A percentile compares a stretch with the other conserved stretches of the same genome.
Conservation (phyloP, 2,797 vertebrate species). For the Gouania willdenowi region DNA sequence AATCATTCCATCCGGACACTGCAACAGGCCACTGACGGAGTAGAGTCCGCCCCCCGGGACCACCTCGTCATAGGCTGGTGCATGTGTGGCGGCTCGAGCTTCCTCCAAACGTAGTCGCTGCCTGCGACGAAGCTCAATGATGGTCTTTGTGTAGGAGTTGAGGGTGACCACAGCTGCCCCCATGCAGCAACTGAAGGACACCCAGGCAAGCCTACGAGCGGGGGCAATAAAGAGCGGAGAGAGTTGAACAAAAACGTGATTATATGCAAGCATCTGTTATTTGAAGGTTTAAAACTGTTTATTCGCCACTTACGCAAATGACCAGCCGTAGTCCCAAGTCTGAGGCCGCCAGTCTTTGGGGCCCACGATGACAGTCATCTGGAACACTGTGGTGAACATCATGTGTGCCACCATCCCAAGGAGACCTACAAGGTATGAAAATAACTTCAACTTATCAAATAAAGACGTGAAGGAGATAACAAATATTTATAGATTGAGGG, state of each 20-base stretch:
- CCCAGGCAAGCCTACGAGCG: slow-evolving; percentile 85
- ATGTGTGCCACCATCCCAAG: slow-evolving; percentile 84
- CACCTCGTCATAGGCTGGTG: slow-evolving; percentile 72
- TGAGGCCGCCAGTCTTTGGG: slow-evolving; percentile 85
- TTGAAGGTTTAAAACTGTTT: too few species aligned
- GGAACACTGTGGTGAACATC: slow-evolving; percentile 84
- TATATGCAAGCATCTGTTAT: too few species aligned
- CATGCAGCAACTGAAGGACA: slow-evolving; percentile 87
- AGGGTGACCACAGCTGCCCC: slow-evolving; percentile 82
- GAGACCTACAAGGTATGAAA: slow-evolving; percentile 57
- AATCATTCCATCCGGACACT: slow-evolving; percentile 70
- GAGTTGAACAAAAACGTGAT: too few species aligned
- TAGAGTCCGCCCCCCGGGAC: slow-evolving; percentile 71
- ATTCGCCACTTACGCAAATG: slow-evolving; percentile 65
- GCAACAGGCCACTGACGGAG: slow-evolving; percentile 74
- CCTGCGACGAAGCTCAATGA: slow-evolving; percentile 75
- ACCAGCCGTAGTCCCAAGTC: slow-evolving; percentile 75
- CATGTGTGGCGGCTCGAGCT: slow-evolving; percentile 52
- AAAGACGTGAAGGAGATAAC: not conserved
- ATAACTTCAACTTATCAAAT: not conserved
- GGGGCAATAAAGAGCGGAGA: not conserved
- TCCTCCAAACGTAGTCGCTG: slow-evolving; percentile 73
- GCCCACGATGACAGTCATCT: slow-evolving; percentile 81
- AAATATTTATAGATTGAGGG: not conserved
- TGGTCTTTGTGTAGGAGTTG: slow-evolving; percentile 86